Conservation (phyloP, 2,888 invertebrate genomes). For the Agelastica alni region DNA sequence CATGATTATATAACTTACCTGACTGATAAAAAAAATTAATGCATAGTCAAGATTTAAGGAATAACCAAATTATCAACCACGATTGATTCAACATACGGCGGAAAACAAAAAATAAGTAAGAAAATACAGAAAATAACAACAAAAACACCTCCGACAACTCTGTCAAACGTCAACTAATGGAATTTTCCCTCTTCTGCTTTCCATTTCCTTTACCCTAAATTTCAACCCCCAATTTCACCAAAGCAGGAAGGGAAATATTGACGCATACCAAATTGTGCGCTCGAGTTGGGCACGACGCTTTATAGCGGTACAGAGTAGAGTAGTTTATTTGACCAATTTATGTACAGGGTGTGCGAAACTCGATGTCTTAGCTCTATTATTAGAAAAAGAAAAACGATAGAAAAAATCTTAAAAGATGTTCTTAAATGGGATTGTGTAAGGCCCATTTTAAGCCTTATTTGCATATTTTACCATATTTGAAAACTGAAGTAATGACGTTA, state of each 20-base stretch:
- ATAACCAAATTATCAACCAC: not conserved
- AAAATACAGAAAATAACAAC: conserved; percentile 35
- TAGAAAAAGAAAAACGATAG: too few species aligned
- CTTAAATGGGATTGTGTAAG: too few species aligned
- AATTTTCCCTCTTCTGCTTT: conserved; percentile 33
- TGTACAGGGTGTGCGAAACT: too few species aligned
- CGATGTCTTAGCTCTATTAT: too few species aligned
- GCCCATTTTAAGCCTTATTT: too few species aligned
- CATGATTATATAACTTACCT: not conserved
- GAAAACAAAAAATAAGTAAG: conserved; percentile 24
- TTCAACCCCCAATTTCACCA: conserved; percentile 19
- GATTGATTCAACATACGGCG: not conserved
- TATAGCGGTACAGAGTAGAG: too few species aligned
- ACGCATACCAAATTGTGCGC: too few species aligned
- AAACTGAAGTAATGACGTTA: too few species aligned
- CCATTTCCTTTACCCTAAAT: conserved; percentile 35
- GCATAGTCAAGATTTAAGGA: not conserved
- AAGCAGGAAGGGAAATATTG: conserved; percentile 1
- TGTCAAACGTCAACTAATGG: conserved; percentile 35
- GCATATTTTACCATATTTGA: too few species aligned
- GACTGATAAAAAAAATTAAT: not conserved
- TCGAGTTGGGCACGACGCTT: too few species aligned
- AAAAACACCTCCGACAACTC: conserved; percentile 36
- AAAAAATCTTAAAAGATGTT: too few species aligned
- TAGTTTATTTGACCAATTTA: too few species aligned